phyloP scores from a whole-genome alignment of 2,888 invertebrate species.

The Argyra leucocephala region DNA sequence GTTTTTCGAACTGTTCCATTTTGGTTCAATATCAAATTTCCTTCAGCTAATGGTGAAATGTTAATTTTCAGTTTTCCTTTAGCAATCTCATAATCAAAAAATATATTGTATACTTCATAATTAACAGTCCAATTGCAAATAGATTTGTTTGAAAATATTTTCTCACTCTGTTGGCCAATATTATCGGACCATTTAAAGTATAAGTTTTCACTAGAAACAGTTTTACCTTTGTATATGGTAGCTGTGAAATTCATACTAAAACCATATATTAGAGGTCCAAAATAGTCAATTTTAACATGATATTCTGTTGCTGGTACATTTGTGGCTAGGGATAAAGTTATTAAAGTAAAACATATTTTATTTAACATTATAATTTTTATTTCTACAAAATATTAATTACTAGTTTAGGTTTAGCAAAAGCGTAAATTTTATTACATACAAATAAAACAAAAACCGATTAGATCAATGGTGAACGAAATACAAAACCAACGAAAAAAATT shows the following conservation, averaged over 20 bases:
- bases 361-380: too few relatives aligned
- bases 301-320: constrained; percentile 31
- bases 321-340: too few relatives aligned
- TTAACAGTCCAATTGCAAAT: constrained; percentile 54
- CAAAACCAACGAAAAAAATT: too few relatives aligned
- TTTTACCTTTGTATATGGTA: constrained; percentile 18
- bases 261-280: constrained; percentile 63
- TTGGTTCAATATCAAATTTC: constrained; percentile 56
- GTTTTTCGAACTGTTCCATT: constrained; percentile 48
- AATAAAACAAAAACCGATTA: too few relatives aligned
- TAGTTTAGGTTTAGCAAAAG: too few relatives aligned
- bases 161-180: constrained; percentile 14
- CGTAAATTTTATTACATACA: too few relatives aligned
- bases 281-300: constrained; percentile 48
- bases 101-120: constrained; percentile 45
- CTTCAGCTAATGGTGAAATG: constrained; percentile 56
- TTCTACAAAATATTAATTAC: too few relatives aligned
- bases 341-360: too few relatives aligned
- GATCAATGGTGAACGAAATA: too few relatives aligned
- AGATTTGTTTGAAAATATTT: constrained; percentile 43
- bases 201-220: constrained; percentile 21
- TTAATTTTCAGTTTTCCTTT: constrained; percentile 41
- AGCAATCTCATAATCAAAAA: constrained; percentile 36
- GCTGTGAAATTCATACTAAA: constrained; percentile 57
- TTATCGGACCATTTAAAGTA: not conserved